Evolutionary conservation across 1,140 invertebrate genomes (phyloP).

Genomic region (Drosophila busckii): DNA sequence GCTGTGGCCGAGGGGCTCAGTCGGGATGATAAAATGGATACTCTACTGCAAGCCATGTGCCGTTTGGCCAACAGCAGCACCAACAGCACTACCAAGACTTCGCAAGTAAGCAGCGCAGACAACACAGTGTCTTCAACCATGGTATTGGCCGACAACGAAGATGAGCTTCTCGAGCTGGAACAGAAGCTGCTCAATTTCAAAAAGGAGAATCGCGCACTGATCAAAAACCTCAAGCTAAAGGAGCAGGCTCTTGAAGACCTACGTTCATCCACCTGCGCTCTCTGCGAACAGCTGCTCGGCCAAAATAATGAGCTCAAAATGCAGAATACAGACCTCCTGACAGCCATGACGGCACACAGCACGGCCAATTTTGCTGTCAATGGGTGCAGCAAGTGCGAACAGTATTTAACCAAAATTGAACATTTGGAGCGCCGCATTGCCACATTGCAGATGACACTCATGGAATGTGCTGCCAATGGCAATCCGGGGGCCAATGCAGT

Average conservation of each 20-base stretch:
- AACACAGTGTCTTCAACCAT: conserved; percentile 10
- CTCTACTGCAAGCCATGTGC: conserved; percentile 22
- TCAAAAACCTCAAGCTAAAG: conserved; percentile 9
- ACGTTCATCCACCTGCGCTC: conserved; percentile 11
- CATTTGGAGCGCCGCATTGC: conserved; percentile 11
- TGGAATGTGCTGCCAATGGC: not conserved
- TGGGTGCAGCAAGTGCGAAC: conserved; percentile 19
- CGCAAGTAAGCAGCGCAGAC: conserved; percentile 3
- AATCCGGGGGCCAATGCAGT: not conserved
- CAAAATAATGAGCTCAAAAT: conserved; percentile 30
- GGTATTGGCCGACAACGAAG: conserved; percentile 39
- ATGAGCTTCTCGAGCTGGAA: conserved; percentile 60
- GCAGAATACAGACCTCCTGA: conserved; percentile 20
- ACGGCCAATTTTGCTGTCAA: too few species aligned
- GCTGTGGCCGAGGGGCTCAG: conserved; percentile 13
- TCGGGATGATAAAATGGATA: conserved; percentile 41
- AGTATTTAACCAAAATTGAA: conserved; percentile 1
- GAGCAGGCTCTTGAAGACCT: conserved; percentile 35
- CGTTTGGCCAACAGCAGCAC: conserved; percentile 5
- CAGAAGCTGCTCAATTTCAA: conserved; percentile 57
- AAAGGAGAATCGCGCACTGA: conserved; percentile 48
- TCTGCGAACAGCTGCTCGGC: conserved; percentile 23
- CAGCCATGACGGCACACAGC: conserved; percentile 3
- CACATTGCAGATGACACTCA: conserved; percentile 1
- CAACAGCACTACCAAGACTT: conserved; percentile 5